phyloP scores from a whole-genome alignment of 2,113 vertebrate species.

The Amphiprion percula region DNA sequence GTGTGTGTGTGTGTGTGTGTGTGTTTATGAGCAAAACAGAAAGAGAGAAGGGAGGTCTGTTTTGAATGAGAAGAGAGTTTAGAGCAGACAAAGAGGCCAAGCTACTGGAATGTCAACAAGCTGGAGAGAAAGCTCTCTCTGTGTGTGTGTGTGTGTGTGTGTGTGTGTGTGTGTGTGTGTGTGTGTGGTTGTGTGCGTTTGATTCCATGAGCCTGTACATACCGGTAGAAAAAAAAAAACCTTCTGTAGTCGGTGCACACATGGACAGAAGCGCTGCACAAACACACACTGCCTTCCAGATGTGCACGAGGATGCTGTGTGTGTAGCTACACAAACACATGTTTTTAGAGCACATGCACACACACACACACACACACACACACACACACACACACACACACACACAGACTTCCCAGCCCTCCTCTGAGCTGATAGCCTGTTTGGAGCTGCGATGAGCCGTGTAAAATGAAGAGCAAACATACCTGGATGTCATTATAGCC shows the following conservation, averaged over 20 bases:
- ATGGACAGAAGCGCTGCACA: neutral
- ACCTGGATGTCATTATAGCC: conserved; percentile 81
- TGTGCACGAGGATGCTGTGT: conserved; percentile 17
- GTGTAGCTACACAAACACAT: conserved; percentile 7
- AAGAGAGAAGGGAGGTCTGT: conserved; percentile 50
- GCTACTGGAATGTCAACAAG: conserved; percentile 82
- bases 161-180: neutral
- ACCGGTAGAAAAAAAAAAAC: neutral
- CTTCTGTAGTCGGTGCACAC: neutral
- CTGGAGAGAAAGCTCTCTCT: neutral
- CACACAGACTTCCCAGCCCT: neutral
- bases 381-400: conserved; percentile 1
- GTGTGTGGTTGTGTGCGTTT: neutral
- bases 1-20: neutral
- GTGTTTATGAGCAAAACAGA: neutral
- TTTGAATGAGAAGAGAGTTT: conserved; percentile 70
- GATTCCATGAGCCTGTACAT: conserved; percentile 27
- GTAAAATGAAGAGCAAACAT: conserved; percentile 83
- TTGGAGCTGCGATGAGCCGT: conserved; percentile 78
- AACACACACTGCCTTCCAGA: conserved; percentile 21
- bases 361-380: neutral
- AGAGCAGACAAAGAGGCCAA: conserved; percentile 61
- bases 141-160: neutral
- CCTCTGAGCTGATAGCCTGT: conserved; percentile 51
- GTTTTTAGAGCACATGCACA: conserved; percentile 21